Conservation (phyloP, 2,113 vertebrate species). For the Dicentrarchus labrax region DNA sequence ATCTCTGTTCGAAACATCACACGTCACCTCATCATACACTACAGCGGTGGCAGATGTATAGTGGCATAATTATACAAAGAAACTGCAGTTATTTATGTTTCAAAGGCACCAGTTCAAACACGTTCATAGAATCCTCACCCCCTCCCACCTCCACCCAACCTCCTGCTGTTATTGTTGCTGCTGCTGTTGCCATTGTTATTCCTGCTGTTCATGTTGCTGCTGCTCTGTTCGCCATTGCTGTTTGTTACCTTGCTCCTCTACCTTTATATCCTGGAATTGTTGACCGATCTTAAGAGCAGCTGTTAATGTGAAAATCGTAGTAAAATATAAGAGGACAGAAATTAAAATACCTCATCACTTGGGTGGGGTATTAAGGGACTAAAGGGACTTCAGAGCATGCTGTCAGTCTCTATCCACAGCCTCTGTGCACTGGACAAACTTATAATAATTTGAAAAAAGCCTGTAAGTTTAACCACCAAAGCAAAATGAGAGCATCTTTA, state of each 20-base stretch:
- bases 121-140: constrained; percentile 6
- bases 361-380: not conserved
- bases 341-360: not conserved
- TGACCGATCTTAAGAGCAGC: constrained; percentile 7
- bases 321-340: not conserved
- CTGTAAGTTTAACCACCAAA: constrained; percentile 15
- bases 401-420: not conserved
- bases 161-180: constrained; percentile 51
- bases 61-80: constrained; percentile 32
- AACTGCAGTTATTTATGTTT: constrained; percentile 62
- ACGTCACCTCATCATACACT: not conserved
- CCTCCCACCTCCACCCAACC: constrained; percentile 19
- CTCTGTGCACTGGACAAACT: not conserved
- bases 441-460: constrained; percentile 1
- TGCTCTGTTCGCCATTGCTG: not conserved
- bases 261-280: not conserved
- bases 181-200: constrained; percentile 27
- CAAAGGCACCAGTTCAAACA: constrained; percentile 59
- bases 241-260: constrained; percentile 15
- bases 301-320: constrained; percentile 19
- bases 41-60: constrained; percentile 33
- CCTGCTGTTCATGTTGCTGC: constrained; percentile 37
- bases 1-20: constrained; percentile 16
- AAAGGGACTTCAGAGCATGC: not conserved
- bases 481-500: not conserved